Base-by-base conservation (phyloP, 2,888 invertebrate species). In the Tiphia femorata region DNA sequence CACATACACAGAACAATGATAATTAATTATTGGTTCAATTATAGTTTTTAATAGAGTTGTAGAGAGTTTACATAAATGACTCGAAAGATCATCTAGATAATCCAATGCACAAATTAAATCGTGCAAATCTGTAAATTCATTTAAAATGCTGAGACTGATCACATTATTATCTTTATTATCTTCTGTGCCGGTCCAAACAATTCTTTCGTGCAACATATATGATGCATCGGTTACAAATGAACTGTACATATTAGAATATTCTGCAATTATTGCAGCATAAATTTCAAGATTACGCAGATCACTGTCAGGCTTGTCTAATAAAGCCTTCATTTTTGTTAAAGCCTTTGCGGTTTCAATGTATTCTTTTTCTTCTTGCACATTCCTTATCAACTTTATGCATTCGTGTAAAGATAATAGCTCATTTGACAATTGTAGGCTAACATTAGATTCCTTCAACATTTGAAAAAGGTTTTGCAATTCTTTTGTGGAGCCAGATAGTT, bases 401-500 rank as follows among this genome's bases (percentile, higher is more conserved):
- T 84, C 77, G 58, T 86, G 79, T 16, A 86, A 73, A 27, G 81
- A 72, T 17, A 85, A 70, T 4, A 88, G 64, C 51, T 83, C 79
- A 19, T 76, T 76, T 0, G 85, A 81, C 23, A 90, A 82, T 27
- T 84, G 82, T 16, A 90, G 67, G n/a, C 88, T 87, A 64, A 88
- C 85, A 16, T 86, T 85, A 0, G 88, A 84, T 66, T 88, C 88
- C 54, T 87, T 84, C 37, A 92, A 79, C 27, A 86, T 84, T 10
- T 84, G 76, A 0, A 87, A 84, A 37, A 90, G 84, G 53, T 84
- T 84, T 33, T 88, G 85, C 64, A 92, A 83, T 73, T 89, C 90
- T 42, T 87, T 86, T 46, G 87, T 87, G 0, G 90, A 88, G 52
- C 88, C 86, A 2, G 86, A 81, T 33, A 92, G 84, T 62, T 90